phyloP scores from a whole-genome alignment of 2,113 vertebrate species.

The Coptodon rendalli region DNA sequence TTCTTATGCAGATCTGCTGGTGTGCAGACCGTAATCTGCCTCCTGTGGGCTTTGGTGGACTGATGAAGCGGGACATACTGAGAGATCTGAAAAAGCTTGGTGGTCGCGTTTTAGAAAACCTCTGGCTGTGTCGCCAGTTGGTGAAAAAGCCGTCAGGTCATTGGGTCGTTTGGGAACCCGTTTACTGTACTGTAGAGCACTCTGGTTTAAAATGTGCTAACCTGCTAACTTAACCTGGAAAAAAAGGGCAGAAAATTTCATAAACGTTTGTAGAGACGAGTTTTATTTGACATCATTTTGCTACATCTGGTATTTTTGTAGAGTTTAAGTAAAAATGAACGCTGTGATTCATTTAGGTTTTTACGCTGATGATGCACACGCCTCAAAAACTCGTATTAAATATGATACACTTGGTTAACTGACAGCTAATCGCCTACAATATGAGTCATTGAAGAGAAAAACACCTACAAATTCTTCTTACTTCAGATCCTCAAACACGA shows the following conservation, averaged over 20 bases:
- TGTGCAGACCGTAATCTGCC: background rate
- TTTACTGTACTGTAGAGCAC: background rate
- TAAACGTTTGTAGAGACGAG: background rate
- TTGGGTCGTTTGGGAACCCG: background rate
- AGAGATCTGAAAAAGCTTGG: background rate
- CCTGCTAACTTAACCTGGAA: background rate
- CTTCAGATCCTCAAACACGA: background rate
- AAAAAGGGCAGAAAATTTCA: background rate
- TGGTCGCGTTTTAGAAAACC: background rate
- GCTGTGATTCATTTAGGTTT: background rate
- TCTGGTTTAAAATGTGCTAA: background rate
- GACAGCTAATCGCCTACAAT: background rate
- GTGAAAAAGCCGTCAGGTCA: background rate
- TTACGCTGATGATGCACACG: background rate
- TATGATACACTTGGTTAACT: background rate
- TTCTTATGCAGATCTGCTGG: background rate
- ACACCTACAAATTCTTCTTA: background rate
- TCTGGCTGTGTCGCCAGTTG: background rate
- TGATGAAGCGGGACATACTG: background rate
- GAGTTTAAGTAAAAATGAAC: background rate
- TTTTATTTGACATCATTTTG: background rate
- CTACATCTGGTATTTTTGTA: background rate
- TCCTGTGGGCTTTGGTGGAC: background rate
- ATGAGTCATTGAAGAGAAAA: background rate
- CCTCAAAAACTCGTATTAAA: background rate